Evolutionary conservation across 2,888 invertebrate genomes (phyloP).

Genomic region (Drosophila parthenogenetica): DNA sequence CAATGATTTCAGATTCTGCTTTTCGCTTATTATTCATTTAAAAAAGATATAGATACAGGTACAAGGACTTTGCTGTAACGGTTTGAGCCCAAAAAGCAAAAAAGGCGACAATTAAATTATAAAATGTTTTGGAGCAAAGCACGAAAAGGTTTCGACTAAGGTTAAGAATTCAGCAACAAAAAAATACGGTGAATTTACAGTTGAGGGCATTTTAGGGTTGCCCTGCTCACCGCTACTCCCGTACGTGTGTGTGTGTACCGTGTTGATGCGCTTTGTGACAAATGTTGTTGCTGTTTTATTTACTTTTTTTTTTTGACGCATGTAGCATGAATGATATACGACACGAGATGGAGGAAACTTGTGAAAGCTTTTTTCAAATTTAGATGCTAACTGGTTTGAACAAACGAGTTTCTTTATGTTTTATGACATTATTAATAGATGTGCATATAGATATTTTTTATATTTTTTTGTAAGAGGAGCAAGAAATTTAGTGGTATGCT

Average conservation of each 20-base stretch:
- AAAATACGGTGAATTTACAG: conserved; percentile 56
- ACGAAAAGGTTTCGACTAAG: conserved; percentile 45
- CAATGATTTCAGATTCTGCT: conserved; percentile 39
- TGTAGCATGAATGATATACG: conserved; percentile 55
- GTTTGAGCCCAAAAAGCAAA: conserved; percentile 1
- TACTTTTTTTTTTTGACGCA: conserved; percentile 17
- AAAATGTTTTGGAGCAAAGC: conserved; percentile 39
- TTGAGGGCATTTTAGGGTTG: conserved; percentile 63
- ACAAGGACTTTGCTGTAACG: conserved; percentile 26
- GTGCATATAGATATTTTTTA: neutral
- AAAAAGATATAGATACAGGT: conserved; percentile 39
- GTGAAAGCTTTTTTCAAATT: conserved; percentile 56
- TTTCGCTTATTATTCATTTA: conserved; percentile 58
- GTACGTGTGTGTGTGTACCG: conserved; percentile 21
- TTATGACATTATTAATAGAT: conserved; percentile 48
- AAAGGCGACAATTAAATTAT: conserved; percentile 62
- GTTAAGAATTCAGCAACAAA: conserved; percentile 21
- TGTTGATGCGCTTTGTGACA: conserved; percentile 54
- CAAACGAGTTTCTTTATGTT: conserved; percentile 53
- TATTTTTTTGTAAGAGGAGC: conserved; percentile 5
- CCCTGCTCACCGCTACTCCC: conserved; percentile 1
- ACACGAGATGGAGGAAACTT: conserved; percentile 46
- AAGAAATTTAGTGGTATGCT: conserved; percentile 17
- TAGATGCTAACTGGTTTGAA: conserved; percentile 55
- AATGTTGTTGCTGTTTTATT: conserved; percentile 4